Evolutionary conservation across 1,140 invertebrate species (phyloP).

Genomic region (Hesperophylax magnus): DNA sequence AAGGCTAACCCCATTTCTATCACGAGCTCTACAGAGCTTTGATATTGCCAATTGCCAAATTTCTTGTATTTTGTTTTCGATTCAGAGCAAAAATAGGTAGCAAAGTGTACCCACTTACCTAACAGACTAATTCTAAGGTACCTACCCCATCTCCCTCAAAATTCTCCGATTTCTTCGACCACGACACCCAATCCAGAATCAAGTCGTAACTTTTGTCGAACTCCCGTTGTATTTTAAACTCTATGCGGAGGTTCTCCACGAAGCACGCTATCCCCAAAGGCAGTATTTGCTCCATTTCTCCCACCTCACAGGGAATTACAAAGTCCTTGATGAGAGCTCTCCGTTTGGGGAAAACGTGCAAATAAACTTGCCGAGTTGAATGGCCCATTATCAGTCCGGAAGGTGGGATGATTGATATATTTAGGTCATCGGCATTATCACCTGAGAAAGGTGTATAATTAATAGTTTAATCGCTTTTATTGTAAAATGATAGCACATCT

Average conservation of each 20-base stretch:
- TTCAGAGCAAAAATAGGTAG: no score
- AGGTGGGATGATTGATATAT: neutral
- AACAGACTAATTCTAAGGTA: no score
- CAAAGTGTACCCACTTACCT: no score
- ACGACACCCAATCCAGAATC: neutral
- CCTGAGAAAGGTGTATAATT: neutral
- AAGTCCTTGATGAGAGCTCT: constrained; percentile 19
- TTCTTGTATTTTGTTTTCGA: no score
- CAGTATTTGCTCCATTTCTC: constrained; percentile 13
- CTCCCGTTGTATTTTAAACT: constrained; percentile 5
- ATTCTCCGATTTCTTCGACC: constrained; percentile 21
- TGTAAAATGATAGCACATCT: no score
- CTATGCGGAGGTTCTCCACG: constrained; percentile 13
- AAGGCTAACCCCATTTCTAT: no score
- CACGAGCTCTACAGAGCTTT: no score
- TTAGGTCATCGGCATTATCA: constrained; percentile 6
- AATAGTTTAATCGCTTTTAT: no score
- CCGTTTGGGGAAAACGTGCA: neutral
- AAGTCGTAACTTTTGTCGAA: neutral
- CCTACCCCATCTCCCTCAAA: constrained; percentile 1
- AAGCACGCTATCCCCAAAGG: constrained; percentile 19
- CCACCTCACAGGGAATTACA: constrained; percentile 27
- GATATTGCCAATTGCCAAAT: no score
- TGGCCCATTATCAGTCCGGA: constrained; percentile 3
- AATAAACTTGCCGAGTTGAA: neutral